Evolutionary conservation across 1,140 invertebrate genomes (phyloP).

Genomic region (Octopus sinensis): DNA sequence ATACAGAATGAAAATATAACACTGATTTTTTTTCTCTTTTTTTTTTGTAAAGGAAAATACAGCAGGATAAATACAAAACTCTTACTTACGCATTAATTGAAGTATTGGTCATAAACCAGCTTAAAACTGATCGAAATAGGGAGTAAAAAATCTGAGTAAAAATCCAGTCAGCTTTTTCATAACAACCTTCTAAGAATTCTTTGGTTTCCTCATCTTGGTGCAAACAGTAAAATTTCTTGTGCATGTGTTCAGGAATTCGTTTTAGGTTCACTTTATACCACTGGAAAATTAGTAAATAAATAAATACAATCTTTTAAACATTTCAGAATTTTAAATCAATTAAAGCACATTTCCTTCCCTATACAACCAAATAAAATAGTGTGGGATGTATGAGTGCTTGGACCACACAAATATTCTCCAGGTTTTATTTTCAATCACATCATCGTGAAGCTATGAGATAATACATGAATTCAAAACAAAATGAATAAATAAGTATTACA

Average conservation of each 20-base stretch:
- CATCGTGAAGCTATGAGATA: too few species aligned
- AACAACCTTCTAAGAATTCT: constrained; percentile 69
- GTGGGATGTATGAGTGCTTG: too few species aligned
- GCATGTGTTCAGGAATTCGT: constrained; percentile 33
- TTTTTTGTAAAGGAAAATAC: too few species aligned
- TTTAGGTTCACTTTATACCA: constrained; percentile 44
- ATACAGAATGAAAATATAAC: too few species aligned
- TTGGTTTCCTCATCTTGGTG: constrained; percentile 70
- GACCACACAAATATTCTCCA: too few species aligned
- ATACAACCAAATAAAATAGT: too few species aligned
- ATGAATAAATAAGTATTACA: too few species aligned
- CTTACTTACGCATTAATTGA: constrained; percentile 77
- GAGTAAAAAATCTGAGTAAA: constrained; percentile 76
- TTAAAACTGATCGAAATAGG: constrained; percentile 68
- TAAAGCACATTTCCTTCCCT: neutral
- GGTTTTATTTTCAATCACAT: too few species aligned
- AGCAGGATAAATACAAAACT: too few species aligned
- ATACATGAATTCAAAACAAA: too few species aligned
- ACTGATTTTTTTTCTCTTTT: too few species aligned
- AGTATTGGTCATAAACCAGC: constrained; percentile 76
- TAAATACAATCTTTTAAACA: neutral
- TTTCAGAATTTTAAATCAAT: neutral
- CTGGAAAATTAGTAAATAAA: constrained; percentile 29
- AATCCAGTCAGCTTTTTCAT: constrained; percentile 72
- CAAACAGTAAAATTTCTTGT: constrained; percentile 64